Evolutionary conservation across 1,140 invertebrate species (phyloP).

Genomic region (Araneus ventricosus): DNA sequence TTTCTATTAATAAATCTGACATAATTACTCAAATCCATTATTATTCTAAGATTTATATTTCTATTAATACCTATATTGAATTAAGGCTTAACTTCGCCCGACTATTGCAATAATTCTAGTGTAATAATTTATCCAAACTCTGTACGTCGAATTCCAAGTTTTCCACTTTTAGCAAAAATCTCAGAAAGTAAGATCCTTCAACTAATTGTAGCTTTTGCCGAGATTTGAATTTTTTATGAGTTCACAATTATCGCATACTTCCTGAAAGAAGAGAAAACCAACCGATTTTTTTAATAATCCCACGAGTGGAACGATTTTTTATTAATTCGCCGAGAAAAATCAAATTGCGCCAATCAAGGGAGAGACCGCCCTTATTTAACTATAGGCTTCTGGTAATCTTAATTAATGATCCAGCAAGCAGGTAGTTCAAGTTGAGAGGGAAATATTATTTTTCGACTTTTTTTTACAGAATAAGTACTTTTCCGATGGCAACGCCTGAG

Average conservation of each 20-base stretch:
- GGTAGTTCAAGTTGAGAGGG: constrained; percentile 24
- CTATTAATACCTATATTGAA: no score
- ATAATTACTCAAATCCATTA: no score
- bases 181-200: neutral
- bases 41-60: no score
- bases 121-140: no score
- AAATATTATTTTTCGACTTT: neutral
- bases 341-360: constrained; percentile 54
- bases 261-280: neutral
- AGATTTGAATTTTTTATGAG: constrained; percentile 24
- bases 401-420: constrained; percentile 65
- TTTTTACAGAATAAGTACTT: constrained; percentile 37
- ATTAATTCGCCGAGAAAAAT: constrained; percentile 46
- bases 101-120: no score
- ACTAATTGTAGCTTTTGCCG: neutral
- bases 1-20: no score
- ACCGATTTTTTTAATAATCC: constrained; percentile 9
- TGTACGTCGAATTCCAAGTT: neutral
- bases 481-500: neutral
- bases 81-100: no score
- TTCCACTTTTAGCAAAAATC: neutral
- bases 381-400: constrained; percentile 71
- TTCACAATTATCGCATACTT: constrained; percentile 18
- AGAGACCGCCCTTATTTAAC: constrained; percentile 63
- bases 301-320: constrained; percentile 45